Base-by-base conservation (phyloP, 2,797 vertebrate species). In the Spizella passerina region DNA sequence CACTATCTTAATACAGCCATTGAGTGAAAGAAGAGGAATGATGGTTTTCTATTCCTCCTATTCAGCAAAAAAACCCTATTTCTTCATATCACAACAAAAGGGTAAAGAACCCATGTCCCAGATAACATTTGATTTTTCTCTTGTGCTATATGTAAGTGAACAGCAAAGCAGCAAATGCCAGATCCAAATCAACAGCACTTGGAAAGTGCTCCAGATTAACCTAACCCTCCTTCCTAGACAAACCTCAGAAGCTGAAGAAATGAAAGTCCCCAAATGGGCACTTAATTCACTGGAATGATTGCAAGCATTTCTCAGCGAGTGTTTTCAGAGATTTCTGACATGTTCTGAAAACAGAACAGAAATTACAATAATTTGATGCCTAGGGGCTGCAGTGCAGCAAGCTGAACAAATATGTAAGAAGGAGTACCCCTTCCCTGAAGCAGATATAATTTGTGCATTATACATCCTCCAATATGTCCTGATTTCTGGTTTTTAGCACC, bases 291-390 rank as follows among this genome's bases (percentile, higher is more conserved):
- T 52, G 46, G 30, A 71, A 75, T 47, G 27, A 61, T 71, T 72
- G 30, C 34, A 94, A 73, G 18, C 2, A 0, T 8, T 81, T 79
- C 46, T 53, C 30, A 44, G 43, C 0, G 0, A 41, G 30, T 13
- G 32, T 65, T 84, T 96, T 88, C 61, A 60, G 72, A 78, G 49
- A 83, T 49, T 93, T 88, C 39, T 86, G 53, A 78, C 59, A 36
- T 6, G 1, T 43, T 63, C 47, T 52, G 59, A 52, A 43, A 63
- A 29, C 38, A 43, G n/a, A 83, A 71, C 24, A 1, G 5, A 80
- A 94, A 94, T 89, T 77, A 80, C 14, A 71, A 56, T 69, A 66
- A 65, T 75, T 88, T 90, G 50, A 53, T 82, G 39, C 63, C 50
- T 46, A 30, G 11, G 27, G 70, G 55, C 70, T 84, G 32, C 20